Evolutionary conservation across 2,888 invertebrate genomes (phyloP).

Genomic region (Altica lythri): DNA sequence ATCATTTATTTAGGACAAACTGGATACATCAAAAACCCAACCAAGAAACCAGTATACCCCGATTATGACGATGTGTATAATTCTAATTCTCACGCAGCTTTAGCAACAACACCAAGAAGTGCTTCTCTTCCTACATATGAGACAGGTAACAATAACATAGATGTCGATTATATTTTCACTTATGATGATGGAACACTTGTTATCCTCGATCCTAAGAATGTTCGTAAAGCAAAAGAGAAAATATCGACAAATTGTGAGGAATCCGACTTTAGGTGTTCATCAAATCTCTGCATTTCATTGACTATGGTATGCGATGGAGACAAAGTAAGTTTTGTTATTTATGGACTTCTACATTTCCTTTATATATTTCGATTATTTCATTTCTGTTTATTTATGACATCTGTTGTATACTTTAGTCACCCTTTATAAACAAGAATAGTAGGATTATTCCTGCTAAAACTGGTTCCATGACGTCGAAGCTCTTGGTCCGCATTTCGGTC

Average conservation of each 20-base stretch:
- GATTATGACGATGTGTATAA: constrained; percentile 41
- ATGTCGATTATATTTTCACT: constrained; percentile 53
- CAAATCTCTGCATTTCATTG: constrained; percentile 60
- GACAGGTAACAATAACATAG: constrained; percentile 49
- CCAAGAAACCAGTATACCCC: not conserved
- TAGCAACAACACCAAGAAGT: constrained; percentile 36
- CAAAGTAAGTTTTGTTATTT: constrained; percentile 58
- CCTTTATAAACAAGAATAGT: too few relatives aligned
- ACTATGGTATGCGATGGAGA: constrained; percentile 64
- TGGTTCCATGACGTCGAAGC: too few relatives aligned
- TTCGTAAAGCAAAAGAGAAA: constrained; percentile 31
- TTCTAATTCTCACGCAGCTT: constrained; percentile 30
- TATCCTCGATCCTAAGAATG: constrained; percentile 43
- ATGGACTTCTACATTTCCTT: too few relatives aligned
- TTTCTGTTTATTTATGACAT: too few relatives aligned
- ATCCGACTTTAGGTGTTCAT: constrained; percentile 58
- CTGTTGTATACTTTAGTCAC: too few relatives aligned
- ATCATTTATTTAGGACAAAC: constrained; percentile 1
- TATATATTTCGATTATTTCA: too few relatives aligned
- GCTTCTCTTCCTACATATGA: constrained; percentile 48
- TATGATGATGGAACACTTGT: constrained; percentile 46
- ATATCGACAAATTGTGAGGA: constrained; percentile 41
- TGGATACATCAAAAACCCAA: constrained; percentile 1
- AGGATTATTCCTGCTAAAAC: too few relatives aligned
- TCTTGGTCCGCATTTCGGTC: too few relatives aligned